Evolutionary conservation across 2,888 invertebrate species (phyloP), one percentile per base, ranked within the genome.

Genomic region (Standfussiana lucernea): DNA sequence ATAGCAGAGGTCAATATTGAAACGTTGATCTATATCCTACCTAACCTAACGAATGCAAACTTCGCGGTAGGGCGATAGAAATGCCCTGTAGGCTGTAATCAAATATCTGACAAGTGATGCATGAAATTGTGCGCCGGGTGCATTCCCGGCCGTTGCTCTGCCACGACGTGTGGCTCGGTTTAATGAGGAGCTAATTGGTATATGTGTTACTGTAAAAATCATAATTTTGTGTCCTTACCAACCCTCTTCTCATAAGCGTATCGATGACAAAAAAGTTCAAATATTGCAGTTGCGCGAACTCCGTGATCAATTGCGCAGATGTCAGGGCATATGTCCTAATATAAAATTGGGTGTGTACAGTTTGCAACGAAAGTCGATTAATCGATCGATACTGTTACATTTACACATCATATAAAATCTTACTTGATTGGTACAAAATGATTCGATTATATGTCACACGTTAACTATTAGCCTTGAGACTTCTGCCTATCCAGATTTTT

Each of bases 101-200:
- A 94, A 95, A 94, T 95, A 94, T 94, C 94, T 93, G 92, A 92
- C 88, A 93, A 95, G 93, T 95, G 94, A 94, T 90, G 94, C 96
- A 92, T 96, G 95, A 95, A 95, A 95, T 95, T 93, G 94, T 93
- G 91, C 90, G 91, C 85, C 87, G 4, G 88, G 87, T 89, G 91
- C 88, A 81, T 83, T 56, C 62, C 81, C 89, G 95, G 93, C 86
- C 94, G 91, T 93, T 94, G 95, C 93, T 93, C 95, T 87, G 88
- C 82, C 88, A 89, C 85, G 89, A 90, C 91, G 91, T 91, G 91
- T 91, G 90, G 83, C 85, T 80, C 68, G 68, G 59, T 69, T 80
- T 83, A 75, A 86, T 86, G 75, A 89, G 28, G 75, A 80, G 83
- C 75, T 86, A 84, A 88, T 86, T 85, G 83, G 61, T 76, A 70